Percentiles rank a stretch among this genome's conserved stretches.
phyloP scores from a whole-genome alignment of 1,140 invertebrate species.

The Leucophenga varia region DNA sequence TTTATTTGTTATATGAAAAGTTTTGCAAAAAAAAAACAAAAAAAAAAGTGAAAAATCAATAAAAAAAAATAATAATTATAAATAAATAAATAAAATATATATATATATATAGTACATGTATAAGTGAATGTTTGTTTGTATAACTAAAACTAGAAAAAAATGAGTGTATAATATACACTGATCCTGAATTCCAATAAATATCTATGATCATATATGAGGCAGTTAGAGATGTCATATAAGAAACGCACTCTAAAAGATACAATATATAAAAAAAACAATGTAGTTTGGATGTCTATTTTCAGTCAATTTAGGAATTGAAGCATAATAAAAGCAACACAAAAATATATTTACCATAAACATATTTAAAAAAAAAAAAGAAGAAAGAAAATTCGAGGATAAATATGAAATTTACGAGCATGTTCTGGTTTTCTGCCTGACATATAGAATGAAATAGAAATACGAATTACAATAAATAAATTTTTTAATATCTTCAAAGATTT shows the following conservation, averaged over 20 bases:
- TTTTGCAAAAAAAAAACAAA: constrained; percentile 16
- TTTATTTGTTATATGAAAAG: constrained; percentile 18
- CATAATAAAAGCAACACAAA: constrained; percentile 12
- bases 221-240: too few relatives aligned
- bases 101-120: constrained; percentile 14
- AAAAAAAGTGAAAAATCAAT: background rate
- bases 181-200: constrained; percentile 24
- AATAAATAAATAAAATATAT: constrained; percentile 6
- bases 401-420: too few relatives aligned
- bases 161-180: constrained; percentile 16
- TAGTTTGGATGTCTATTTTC: constrained; percentile 15
- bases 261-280: too few relatives aligned
- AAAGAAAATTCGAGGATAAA: too few relatives aligned
- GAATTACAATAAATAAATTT: too few relatives aligned
- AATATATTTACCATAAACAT: too few relatives aligned
- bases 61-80: constrained; percentile 1
- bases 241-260: too few relatives aligned
- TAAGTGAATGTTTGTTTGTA: background rate
- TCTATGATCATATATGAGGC: constrained; percentile 7
- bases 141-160: constrained; percentile 3
- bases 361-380: too few relatives aligned
- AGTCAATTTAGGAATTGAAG: constrained; percentile 39
- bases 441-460: too few relatives aligned
- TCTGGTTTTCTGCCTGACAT: too few relatives aligned
- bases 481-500: background rate